These are phyloP conservation scores for Orgyia antiqua DNA, from an alignment of 2,888 invertebrate genomes.

Conservation along the genomic window DNA sequence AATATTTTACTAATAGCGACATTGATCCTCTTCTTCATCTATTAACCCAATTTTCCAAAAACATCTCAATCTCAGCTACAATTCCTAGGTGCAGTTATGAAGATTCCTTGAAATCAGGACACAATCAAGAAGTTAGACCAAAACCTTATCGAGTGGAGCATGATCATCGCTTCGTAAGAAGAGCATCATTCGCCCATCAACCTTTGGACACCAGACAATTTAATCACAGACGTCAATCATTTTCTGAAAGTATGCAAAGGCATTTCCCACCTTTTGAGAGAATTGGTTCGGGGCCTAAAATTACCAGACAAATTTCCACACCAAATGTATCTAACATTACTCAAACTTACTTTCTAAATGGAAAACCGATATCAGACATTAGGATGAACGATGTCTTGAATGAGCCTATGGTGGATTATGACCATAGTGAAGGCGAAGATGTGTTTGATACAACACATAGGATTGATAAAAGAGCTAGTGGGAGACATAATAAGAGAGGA, in stretches of 20 bases:
- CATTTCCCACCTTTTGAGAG: conserved; percentile 59
- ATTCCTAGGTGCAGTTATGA: conserved; percentile 85
- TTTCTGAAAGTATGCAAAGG: conserved; percentile 63
- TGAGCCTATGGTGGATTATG: conserved; percentile 70
- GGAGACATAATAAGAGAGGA: conserved; percentile 43
- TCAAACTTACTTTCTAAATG: conserved; percentile 53
- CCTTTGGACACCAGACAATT: conserved; percentile 49
- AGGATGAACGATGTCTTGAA: conserved; percentile 56
- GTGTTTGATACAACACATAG: conserved; percentile 54
- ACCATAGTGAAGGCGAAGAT: conserved; percentile 70
- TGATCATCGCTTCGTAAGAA: conserved; percentile 48
- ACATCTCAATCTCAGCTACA: conserved; percentile 12
- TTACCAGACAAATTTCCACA: conserved; percentile 57
- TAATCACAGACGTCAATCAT: conserved; percentile 57
- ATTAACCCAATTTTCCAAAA: conserved; percentile 11
- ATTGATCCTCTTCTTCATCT: background rate
- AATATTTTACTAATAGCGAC: no score
- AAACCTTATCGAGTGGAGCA: conserved; percentile 41
- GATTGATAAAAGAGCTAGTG: conserved; percentile 50
- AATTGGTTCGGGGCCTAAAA: conserved; percentile 37
- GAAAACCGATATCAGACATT: conserved; percentile 45
- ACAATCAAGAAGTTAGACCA: conserved; percentile 48
- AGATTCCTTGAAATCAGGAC: conserved; percentile 86
- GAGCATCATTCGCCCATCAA: conserved; percentile 64
- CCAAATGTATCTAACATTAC: conserved; percentile 54